Base-by-base conservation (phyloP, 2,888 invertebrate genomes). In the Thyatira batis region DNA sequence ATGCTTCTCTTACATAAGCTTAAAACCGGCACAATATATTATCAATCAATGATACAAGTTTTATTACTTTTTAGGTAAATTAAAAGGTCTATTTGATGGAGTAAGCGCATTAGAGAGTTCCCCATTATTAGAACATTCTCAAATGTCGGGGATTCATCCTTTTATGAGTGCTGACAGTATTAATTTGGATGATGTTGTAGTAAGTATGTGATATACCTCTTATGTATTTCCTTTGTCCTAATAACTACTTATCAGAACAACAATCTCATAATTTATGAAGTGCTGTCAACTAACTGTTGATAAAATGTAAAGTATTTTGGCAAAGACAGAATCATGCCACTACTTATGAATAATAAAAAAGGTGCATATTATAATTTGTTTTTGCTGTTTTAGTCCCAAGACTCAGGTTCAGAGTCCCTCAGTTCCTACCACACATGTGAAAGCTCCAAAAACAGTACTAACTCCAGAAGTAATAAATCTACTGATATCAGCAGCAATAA, bases 131-230 rank as follows among this genome's bases (percentile, higher is more conserved):
- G 87, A 92, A 30, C 80, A 88, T 55, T 89, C 92, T 6, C 86
- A 89, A 63, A 86, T 96, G 57, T 96, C 96, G 21, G 97, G 96
- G 0, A 93, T 96, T 13, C 94, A 94, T 52, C 95, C 95, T 0
- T 96, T 96, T 71, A 93, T 95, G 72, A 96, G 96, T 51, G 94
- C 94, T 3, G 95, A 95, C 58, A 94, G 94, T 71, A 91, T 94
- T 39, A 72, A 72, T 59, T 76, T 89, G 44, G 88, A 88, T 71
- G 84, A 84, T 63, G 69, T 72, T 57, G 52, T 67, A 74, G 86
- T 87, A 83, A 80, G 87, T 82, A 61, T 58, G 53, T 23, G 23
- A 23, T 4, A 23, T 23, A 46, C 28, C 23, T 23, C 23, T 23
- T n/a, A n/a, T n/a, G n/a, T n/a, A n/a, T n/a, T n/a, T n/a, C n/a